These are phyloP conservation scores for Pentalonia nigronervosa DNA, from an alignment of 1,140 invertebrate genomes.

Conservation along the genomic window DNA sequence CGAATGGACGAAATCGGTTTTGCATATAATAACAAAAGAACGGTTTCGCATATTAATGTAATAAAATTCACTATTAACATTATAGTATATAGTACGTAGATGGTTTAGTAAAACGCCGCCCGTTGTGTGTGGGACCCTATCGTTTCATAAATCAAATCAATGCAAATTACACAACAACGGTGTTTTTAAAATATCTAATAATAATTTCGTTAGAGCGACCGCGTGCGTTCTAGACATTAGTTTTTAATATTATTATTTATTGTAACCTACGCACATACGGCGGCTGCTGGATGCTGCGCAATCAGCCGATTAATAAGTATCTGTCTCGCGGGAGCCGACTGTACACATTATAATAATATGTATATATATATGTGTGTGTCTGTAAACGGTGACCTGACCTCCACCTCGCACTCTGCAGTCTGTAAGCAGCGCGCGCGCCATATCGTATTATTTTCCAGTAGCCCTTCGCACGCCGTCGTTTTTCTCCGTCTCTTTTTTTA, in stretches of 20 bases:
- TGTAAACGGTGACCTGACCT: neutral
- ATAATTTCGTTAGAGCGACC: neutral
- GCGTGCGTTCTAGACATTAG: neutral
- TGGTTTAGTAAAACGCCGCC: neutral
- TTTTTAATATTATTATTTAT: neutral
- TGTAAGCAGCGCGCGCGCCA: neutral
- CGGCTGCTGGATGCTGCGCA: neutral
- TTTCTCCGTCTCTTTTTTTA: neutral
- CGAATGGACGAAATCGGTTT: neutral
- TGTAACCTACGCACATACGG: neutral
- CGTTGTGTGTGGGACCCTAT: neutral
- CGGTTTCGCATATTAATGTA: neutral
- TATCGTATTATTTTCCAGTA: constrained; percentile 31
- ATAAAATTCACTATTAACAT: neutral
- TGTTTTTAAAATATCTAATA: constrained; percentile 7
- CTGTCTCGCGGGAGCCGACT: constrained; percentile 15
- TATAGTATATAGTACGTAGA: neutral
- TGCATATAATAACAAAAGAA: neutral
- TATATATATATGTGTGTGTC: neutral
- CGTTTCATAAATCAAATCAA: neutral
- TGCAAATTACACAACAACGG: neutral
- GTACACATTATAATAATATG: neutral
- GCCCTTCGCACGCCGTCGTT: constrained; percentile 2
- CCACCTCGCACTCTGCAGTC: neutral
- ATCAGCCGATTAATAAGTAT: constrained; percentile 25